phyloP scores from a whole-genome alignment of 2,888 invertebrate genomes.

The Volucella bombylans region DNA sequence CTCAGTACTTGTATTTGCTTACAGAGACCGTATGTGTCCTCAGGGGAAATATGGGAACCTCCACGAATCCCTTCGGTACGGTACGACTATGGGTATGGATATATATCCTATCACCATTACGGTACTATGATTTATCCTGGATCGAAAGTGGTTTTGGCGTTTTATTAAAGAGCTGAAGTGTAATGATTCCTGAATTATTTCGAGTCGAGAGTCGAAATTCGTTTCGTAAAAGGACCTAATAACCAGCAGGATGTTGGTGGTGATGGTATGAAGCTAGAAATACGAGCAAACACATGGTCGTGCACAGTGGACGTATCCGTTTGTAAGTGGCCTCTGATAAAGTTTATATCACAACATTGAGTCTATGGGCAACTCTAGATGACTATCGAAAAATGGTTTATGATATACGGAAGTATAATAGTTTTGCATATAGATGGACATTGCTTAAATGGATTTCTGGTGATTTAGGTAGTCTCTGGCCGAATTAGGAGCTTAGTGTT shows the following conservation, averaged over 20 bases:
- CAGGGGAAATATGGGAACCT: conserved; percentile 53
- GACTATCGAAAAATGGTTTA: not conserved
- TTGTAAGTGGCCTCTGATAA: not conserved
- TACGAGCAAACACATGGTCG: not conserved
- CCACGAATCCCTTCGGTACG: conserved; percentile 20
- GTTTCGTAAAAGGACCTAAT: conserved; percentile 33
- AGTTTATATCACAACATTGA: not conserved
- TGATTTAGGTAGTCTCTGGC: no score
- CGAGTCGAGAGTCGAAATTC: not conserved
- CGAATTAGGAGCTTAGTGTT: no score
- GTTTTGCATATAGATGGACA: not conserved
- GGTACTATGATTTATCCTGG: conserved; percentile 58
- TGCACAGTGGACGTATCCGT: conserved; percentile 13
- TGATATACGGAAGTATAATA: not conserved
- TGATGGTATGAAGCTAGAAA: not conserved
- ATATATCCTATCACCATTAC: conserved; percentile 47
- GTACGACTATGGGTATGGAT: conserved; percentile 4
- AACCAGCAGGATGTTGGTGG: conserved; percentile 22
- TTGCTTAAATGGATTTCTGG: not conserved
- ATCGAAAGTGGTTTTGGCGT: conserved; percentile 69
- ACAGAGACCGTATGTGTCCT: conserved; percentile 20
- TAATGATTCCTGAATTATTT: conserved; percentile 68
- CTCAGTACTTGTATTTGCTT: not conserved
- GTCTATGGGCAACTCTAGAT: not conserved
- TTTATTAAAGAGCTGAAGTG: conserved; percentile 72